Conservation (phyloP, 2,797 vertebrate genomes). For the Labroides dimidiatus region DNA sequence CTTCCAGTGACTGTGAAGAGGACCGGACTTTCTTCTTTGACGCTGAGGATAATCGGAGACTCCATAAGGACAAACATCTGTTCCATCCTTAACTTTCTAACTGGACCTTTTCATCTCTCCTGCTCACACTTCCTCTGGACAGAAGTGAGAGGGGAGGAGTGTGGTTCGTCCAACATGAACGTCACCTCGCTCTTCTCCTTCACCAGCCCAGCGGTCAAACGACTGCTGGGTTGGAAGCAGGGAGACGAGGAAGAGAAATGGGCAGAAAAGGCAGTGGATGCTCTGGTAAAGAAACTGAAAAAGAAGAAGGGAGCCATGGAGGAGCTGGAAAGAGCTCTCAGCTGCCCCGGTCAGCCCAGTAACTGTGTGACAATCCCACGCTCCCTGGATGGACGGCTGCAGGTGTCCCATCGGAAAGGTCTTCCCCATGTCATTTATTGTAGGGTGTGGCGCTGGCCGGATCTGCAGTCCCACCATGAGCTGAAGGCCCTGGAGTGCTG, state of each 20-base stretch:
- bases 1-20: constrained; percentile 37
- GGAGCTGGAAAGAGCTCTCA: constrained; percentile 92
- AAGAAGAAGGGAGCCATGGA: constrained; percentile 97
- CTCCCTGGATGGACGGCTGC: constrained; percentile 94
- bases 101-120: constrained; percentile 34
- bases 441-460: constrained; percentile 97
- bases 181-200: constrained; percentile 98
- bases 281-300: constrained; percentile 94
- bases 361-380: constrained; percentile 97
- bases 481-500: constrained; percentile 97
- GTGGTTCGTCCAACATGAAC: constrained; percentile 85
- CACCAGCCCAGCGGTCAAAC: constrained; percentile 96
- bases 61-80: constrained; percentile 8
- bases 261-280: constrained; percentile 97
- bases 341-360: constrained; percentile 94
- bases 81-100: constrained; percentile 14
- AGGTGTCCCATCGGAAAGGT: constrained; percentile 96
- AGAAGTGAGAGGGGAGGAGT: constrained; percentile 57
- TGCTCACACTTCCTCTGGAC: constrained; percentile 48
- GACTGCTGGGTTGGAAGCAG: constrained; percentile 97
- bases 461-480: constrained; percentile 97
- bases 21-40: constrained; percentile 28
- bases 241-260: constrained; percentile 98
- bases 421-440: constrained; percentile 97
- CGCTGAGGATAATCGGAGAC: constrained; percentile 39